phyloP scores from a whole-genome alignment of 2,888 invertebrate genomes.

The Drosophila aldrichi region DNA sequence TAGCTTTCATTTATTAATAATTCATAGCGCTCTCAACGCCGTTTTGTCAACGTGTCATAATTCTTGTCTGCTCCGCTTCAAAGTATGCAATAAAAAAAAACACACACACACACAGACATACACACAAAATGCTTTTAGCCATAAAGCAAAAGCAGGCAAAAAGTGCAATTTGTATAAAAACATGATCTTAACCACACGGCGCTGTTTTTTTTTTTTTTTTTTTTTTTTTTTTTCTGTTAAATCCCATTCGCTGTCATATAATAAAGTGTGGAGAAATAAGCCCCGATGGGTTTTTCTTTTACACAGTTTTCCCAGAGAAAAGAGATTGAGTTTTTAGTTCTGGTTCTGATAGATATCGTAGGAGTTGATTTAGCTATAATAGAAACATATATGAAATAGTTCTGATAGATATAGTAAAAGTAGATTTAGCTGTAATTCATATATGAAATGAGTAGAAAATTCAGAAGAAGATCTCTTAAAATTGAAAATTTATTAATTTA shows the following conservation, averaged over 20 bases:
- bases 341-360: neutral
- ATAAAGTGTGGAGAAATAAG: neutral
- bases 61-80: slow-evolving; percentile 64
- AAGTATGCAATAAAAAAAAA: slow-evolving; percentile 52
- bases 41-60: slow-evolving; percentile 64
- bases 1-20: slow-evolving; percentile 65
- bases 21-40: slow-evolving; percentile 74
- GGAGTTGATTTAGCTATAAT: neutral
- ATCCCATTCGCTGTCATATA: neutral
- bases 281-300: neutral
- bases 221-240: too few species aligned
- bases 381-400: too few species aligned
- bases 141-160: slow-evolving; percentile 11
- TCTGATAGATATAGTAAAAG: too few species aligned
- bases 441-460: neutral
- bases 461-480: too few species aligned
- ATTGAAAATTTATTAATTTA: too few species aligned
- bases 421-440: neutral
- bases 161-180: slow-evolving; percentile 9
- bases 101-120: too few species aligned
- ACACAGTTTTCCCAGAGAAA: neutral
- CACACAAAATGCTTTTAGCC: slow-evolving; percentile 18
- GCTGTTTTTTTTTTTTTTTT: neutral
- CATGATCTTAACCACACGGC: neutral
- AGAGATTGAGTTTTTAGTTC: neutral